Evolutionary conservation across 2,113 vertebrate species (phyloP).

Genomic region (Bubo scandiacus): DNA sequence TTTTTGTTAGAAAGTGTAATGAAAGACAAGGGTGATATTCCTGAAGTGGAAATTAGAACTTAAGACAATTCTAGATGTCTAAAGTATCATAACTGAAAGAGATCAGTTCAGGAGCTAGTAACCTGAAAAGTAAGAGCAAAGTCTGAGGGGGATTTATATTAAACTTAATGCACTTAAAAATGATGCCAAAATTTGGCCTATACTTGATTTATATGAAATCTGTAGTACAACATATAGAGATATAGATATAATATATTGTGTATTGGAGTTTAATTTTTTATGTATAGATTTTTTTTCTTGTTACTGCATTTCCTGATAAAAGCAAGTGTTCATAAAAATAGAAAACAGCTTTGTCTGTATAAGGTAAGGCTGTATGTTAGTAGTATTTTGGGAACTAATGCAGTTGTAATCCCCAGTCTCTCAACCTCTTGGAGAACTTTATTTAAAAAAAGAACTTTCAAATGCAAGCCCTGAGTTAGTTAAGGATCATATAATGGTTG

Average conservation of each 20-base stretch:
- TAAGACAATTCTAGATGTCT: not conserved
- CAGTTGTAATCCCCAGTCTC: not conserved
- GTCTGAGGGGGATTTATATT: not conserved
- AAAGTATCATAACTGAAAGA: not conserved
- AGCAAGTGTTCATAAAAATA: not conserved
- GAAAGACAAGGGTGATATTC: not conserved
- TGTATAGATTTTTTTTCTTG: not conserved
- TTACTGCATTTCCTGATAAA: not conserved
- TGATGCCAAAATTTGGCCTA: constrained; percentile 50
- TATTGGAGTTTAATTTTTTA: not conserved
- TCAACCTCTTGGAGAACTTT: not conserved
- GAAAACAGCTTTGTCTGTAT: not conserved
- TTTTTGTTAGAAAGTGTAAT: not conserved
- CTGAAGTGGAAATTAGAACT: not conserved
- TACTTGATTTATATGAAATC: constrained; percentile 48
- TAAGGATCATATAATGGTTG: not conserved
- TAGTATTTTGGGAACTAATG: not conserved
- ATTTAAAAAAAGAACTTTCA: not conserved
- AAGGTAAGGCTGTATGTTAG: not conserved
- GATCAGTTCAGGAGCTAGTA: not conserved
- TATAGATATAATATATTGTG: not conserved
- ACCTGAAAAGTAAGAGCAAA: not conserved
- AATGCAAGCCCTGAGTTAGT: not conserved
- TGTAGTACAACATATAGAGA: not conserved
- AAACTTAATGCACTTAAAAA: constrained; percentile 41